Percentiles rank a stretch among this genome's conserved stretches.
phyloP scores from a whole-genome alignment of 2,888 invertebrate species.

The Ernsta delagoae region DNA sequence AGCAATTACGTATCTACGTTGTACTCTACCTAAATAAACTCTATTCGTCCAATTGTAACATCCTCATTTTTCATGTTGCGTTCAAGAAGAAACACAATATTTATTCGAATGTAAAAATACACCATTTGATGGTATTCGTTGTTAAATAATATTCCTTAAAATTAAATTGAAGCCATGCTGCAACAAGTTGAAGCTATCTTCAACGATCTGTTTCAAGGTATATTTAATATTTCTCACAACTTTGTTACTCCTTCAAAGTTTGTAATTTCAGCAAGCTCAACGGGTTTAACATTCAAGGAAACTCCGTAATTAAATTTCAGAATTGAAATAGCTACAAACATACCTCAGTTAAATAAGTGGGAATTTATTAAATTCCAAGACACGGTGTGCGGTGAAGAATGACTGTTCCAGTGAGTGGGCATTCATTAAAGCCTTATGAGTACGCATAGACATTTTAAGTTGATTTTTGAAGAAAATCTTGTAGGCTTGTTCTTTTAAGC shows the following conservation, averaged over 20 bases:
- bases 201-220: not conserved
- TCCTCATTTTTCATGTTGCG: too few relatives aligned
- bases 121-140: too few relatives aligned
- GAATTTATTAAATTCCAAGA: slow-evolving; percentile 26
- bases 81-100: too few relatives aligned
- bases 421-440: slow-evolving; percentile 9
- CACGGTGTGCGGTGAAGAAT: slow-evolving; percentile 9
- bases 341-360: slow-evolving; percentile 15
- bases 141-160: too few relatives aligned
- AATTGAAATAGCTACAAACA: slow-evolving; percentile 25
- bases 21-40: not conserved
- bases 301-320: slow-evolving; percentile 15
- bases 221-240: not conserved
- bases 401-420: slow-evolving; percentile 14
- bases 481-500: not conserved
- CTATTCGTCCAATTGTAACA: not conserved
- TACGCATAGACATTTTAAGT: too few relatives aligned
- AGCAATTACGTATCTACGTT: not conserved
- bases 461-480: not conserved
- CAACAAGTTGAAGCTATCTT: not conserved
- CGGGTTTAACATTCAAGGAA: slow-evolving; percentile 14
- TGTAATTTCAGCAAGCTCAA: slow-evolving; percentile 11
- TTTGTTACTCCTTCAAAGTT: slow-evolving; percentile 4
- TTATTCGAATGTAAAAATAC: too few relatives aligned
- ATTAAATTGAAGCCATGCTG: too few relatives aligned